Base-by-base conservation (phyloP, 2,113 vertebrate species). In the Brienomyrus longianalis region DNA sequence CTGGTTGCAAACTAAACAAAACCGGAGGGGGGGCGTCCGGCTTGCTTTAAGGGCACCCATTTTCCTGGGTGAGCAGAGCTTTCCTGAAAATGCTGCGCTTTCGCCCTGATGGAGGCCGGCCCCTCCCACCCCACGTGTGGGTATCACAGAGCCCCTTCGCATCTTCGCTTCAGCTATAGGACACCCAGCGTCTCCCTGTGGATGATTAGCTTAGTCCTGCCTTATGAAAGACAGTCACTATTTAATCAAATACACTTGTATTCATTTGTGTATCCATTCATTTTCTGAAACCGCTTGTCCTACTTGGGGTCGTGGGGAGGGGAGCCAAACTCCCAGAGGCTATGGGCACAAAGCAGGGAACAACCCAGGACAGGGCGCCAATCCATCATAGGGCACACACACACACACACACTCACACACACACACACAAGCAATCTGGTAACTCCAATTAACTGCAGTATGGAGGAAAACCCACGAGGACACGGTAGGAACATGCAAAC, bases 101-200 rank as follows among this genome's bases (percentile, higher is more conserved):
- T 62, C 0, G 27, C 27, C 88, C 70, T 54, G 2, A 10, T 48
- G 17, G 17, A 21, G n/a, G n/a, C 31, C 74, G 9, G 6, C 8
- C 31, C 50, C 74, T 5, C 74, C 31, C 27, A 39, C 13, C 13
- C 9, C 48, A 47, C 31, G 9, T n/a, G 70, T 13, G 88, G 5
- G 31, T 27, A 35, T 86, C 88, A 91, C 91, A 92, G 90, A 89
- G 93, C 92, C 92, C 83, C 91, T 92, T 93, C 94, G 91, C 93
- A 92, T 94, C 95, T 94, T 91, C 3, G 39, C 21, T 83, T 91
- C 93, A 93, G 93, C 93, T 93, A 92, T 92, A 90, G 88, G 90
- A 94, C 94, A 91, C 94, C 94, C 95, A 95, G 95, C 91, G 92
- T 94, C 92, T 94, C 92, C 93, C 93, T 92, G 93, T 92, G 93